phyloP scores from a whole-genome alignment of 2,113 vertebrate genomes.

The Cyanoliseus patagonus region DNA sequence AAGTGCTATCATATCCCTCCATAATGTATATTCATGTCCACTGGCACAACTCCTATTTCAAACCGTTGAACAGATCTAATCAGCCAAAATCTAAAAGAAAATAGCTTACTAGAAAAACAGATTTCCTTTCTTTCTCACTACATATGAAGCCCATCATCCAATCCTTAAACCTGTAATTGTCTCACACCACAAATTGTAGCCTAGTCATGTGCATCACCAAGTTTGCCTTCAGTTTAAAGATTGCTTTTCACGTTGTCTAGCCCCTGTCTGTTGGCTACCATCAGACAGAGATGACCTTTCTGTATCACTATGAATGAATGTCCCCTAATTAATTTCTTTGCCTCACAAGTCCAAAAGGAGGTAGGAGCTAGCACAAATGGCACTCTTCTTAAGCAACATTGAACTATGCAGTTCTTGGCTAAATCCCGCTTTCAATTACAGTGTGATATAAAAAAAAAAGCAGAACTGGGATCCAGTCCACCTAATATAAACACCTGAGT shows the following conservation, averaged over 20 bases:
- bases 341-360: neutral
- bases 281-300: neutral
- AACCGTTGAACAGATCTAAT: neutral
- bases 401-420: neutral
- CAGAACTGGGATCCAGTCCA: neutral
- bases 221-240: neutral
- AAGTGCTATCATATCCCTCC: neutral
- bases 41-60: neutral
- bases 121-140: neutral
- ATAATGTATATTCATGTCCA: constrained; percentile 43
- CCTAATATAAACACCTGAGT: neutral
- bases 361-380: neutral
- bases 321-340: neutral
- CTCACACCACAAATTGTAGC: neutral
- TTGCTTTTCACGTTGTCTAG: neutral
- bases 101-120: neutral
- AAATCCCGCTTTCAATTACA: neutral
- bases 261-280: neutral
- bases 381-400: neutral
- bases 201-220: neutral
- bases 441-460: neutral
- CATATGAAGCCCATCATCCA: neutral
- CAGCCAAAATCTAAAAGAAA: neutral
- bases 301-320: neutral
- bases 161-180: neutral